These are phyloP conservation scores for Oncorhynchus keta DNA, from an alignment of 2,113 vertebrate genomes.

Conservation along the genomic window DNA sequence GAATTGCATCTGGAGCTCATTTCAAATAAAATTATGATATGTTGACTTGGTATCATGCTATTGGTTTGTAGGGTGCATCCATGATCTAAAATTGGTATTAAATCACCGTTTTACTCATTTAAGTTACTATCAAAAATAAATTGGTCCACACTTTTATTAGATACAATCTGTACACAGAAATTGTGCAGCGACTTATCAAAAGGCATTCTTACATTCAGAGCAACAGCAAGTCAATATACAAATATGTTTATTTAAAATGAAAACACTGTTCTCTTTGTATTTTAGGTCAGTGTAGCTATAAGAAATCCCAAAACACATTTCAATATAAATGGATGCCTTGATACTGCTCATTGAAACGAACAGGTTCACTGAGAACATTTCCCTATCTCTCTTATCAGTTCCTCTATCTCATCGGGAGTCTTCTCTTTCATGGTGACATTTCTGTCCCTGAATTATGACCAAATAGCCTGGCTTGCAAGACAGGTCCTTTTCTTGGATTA, in stretches of 20 bases:
- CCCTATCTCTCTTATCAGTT: too few relatives aligned
- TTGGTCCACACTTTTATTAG: not conserved
- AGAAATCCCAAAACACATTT: not conserved
- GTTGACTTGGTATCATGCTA: not conserved
- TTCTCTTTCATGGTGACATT: too few relatives aligned
- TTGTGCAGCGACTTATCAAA: conserved; percentile 8
- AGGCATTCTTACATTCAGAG: not conserved
- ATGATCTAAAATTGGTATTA: not conserved
- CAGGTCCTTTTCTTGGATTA: too few relatives aligned
- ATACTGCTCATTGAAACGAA: not conserved
- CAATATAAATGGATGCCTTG: not conserved
- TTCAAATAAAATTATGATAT: conserved; percentile 61
- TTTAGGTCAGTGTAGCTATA: not conserved
- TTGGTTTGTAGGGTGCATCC: not conserved
- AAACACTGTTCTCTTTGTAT: not conserved
- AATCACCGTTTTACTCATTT: not conserved
- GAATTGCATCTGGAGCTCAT: conserved; percentile 57
- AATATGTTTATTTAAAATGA: not conserved
- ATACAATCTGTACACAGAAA: not conserved
- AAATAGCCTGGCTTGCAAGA: too few relatives aligned
- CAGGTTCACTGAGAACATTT: too few relatives aligned
- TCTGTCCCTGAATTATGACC: too few relatives aligned
- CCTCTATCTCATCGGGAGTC: too few relatives aligned
- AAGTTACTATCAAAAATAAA: not conserved
- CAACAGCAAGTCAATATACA: not conserved